Conservation (phyloP, 2,797 vertebrate species). For the Poeciliopsis infans region DNA sequence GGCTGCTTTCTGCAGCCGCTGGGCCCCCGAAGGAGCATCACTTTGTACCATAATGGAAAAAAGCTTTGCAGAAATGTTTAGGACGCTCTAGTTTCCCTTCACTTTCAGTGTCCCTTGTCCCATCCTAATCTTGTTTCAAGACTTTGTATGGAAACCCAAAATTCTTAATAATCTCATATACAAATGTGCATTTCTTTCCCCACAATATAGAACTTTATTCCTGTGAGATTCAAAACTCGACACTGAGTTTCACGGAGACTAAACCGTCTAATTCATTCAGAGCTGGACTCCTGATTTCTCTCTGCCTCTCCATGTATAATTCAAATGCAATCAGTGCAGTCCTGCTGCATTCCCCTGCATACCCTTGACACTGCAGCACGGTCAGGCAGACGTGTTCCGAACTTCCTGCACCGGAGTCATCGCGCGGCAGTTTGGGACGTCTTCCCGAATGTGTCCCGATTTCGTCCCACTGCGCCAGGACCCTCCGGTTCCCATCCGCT, state of each 20-base stretch:
- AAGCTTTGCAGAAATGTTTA: not conserved
- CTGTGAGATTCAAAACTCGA: not conserved
- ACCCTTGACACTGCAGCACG: slow-evolving; percentile 25
- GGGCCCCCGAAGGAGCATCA: slow-evolving; percentile 15
- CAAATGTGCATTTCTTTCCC: not conserved
- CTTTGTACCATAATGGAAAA: not conserved
- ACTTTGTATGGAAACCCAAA: not conserved
- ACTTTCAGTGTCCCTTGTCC: not conserved
- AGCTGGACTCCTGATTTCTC: not conserved
- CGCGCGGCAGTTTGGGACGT: slow-evolving; percentile 36
- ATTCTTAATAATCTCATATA: not conserved
- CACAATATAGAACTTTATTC: not conserved
- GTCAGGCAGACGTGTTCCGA: not conserved
- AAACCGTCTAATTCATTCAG: not conserved
- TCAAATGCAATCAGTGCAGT: not conserved
- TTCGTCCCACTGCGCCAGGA: slow-evolving; percentile 33
- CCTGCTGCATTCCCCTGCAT: slow-evolving; percentile 44
- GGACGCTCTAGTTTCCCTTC: not conserved
- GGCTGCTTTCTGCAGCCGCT: slow-evolving; percentile 6
- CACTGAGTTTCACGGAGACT: not conserved
- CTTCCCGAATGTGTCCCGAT: slow-evolving; percentile 49
- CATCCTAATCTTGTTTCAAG: not conserved
- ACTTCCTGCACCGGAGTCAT: slow-evolving; percentile 51
- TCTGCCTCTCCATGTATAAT: not conserved
- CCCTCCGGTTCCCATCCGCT: slow-evolving; percentile 33